Conservation (phyloP, 1,140 invertebrate genomes). For the Drosophila burlai region DNA sequence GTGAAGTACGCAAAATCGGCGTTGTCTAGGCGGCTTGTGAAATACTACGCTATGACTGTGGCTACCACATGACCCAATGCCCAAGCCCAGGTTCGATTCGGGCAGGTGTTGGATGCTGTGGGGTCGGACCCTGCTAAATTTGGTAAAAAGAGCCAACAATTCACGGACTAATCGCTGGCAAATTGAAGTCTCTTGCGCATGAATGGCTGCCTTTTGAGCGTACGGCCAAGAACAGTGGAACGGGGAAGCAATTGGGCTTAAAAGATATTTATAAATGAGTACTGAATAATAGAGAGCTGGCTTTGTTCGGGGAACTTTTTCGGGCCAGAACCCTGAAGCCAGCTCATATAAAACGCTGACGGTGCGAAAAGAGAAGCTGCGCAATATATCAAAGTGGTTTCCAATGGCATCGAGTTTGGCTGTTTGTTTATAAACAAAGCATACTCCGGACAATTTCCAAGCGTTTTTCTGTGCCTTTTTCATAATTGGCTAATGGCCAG, state of each 20-base stretch:
- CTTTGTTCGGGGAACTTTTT: conserved; percentile 58
- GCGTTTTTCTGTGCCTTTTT: conserved; percentile 51
- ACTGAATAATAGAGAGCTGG: conserved; percentile 27
- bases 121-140: conserved; percentile 13
- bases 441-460: conserved; percentile 48
- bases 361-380: conserved; percentile 65
- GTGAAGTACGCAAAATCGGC: conserved; percentile 58
- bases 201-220: conserved; percentile 65
- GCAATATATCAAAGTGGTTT: conserved; percentile 63
- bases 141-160: conserved; percentile 15
- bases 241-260: conserved; percentile 67
- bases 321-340: conserved; percentile 43
- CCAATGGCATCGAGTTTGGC: conserved; percentile 36
- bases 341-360: conserved; percentile 73
- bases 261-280: conserved; percentile 28
- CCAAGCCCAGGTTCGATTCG: conserved; percentile 4
- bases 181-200: conserved; percentile 54
- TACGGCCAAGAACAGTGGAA: conserved; percentile 47
- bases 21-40: conserved; percentile 56
- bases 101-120: conserved; percentile 34
- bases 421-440: conserved; percentile 58
- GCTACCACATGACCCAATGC: conserved; percentile 17
- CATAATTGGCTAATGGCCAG: conserved; percentile 70
- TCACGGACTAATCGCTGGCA: conserved; percentile 55
- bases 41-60: conserved; percentile 9